phyloP scores from a whole-genome alignment of 2,888 invertebrate species.

The Volucella inanis region DNA sequence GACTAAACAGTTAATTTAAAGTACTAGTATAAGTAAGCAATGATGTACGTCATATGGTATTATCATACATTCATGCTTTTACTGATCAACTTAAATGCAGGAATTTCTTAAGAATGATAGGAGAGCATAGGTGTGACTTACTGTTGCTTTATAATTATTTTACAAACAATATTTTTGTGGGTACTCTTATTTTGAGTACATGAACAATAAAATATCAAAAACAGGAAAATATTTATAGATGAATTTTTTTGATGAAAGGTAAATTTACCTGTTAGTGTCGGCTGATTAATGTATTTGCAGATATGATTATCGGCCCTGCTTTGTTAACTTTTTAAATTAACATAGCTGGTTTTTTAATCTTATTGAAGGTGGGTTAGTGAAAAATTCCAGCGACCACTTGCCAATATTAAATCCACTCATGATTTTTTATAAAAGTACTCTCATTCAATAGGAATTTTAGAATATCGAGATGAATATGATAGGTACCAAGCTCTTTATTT shows the following conservation, averaged over 20 bases:
- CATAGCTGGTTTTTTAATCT: slow-evolving; percentile 1
- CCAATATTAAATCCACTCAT: background rate
- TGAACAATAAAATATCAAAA: too few species aligned
- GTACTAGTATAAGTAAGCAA: background rate
- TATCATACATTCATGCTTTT: background rate
- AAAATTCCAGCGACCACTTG: background rate
- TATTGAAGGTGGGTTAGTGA: background rate
- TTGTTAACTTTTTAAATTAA: slow-evolving; percentile 18
- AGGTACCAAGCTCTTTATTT: too few species aligned
- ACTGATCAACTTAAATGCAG: background rate
- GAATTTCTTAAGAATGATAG: background rate
- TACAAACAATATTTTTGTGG: too few species aligned
- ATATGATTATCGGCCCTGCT: slow-evolving; percentile 9
- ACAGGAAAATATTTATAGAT: too few species aligned
- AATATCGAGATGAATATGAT: too few species aligned
- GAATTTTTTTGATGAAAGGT: slow-evolving; percentile 19
- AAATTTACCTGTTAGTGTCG: slow-evolving; percentile 24
- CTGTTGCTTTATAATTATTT: too few species aligned
- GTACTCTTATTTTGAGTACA: too few species aligned
- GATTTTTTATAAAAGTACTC: too few species aligned
- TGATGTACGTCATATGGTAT: too few species aligned
- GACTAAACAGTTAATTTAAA: too few species aligned
- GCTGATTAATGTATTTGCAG: slow-evolving; percentile 18
- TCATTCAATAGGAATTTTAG: background rate
- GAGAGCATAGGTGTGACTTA: too few species aligned